These are phyloP conservation scores for Oncopodura yosiiana DNA, from an alignment of 1,140 invertebrate genomes.

Conservation along the genomic window DNA sequence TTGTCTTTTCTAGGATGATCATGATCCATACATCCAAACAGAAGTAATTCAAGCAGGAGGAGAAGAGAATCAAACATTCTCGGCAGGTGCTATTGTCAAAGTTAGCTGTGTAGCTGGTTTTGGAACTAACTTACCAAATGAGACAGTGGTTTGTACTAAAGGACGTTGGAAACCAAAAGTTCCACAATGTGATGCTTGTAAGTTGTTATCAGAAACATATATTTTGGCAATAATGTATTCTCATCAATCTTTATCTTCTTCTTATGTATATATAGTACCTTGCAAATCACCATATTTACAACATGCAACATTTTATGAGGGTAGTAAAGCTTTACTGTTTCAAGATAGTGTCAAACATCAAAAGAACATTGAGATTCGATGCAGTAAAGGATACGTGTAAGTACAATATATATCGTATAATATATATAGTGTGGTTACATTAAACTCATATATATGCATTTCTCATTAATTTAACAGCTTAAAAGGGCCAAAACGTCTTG, in stretches of 20 bases:
- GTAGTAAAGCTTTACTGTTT: slow-evolving; percentile 41
- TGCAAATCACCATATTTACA: slow-evolving; percentile 54
- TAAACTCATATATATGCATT: too few relatives aligned
- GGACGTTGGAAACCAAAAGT: slow-evolving; percentile 70
- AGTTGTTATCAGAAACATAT: slow-evolving; percentile 39
- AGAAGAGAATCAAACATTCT: slow-evolving; percentile 38
- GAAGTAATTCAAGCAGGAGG: slow-evolving; percentile 49
- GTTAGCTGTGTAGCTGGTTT: slow-evolving; percentile 65
- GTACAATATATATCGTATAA: too few relatives aligned
- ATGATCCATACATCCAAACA: slow-evolving; percentile 53
- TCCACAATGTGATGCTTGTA: slow-evolving; percentile 63
- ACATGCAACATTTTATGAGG: slow-evolving; percentile 51
- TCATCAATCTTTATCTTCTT: neutral
- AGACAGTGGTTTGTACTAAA: slow-evolving; percentile 62
- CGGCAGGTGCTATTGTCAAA: slow-evolving; percentile 54
- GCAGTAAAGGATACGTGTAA: slow-evolving; percentile 55
- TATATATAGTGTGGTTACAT: too few relatives aligned
- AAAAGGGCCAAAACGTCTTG: slow-evolving; percentile 54
- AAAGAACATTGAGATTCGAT: slow-evolving; percentile 54
- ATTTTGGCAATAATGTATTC: neutral
- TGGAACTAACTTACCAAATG: slow-evolving; percentile 61
- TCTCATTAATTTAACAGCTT: too few relatives aligned
- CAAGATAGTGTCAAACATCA: slow-evolving; percentile 51
- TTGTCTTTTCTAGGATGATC: slow-evolving; percentile 51
- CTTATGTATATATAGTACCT: slow-evolving; percentile 44